Evolutionary conservation across 2,797 vertebrate species (phyloP).

Genomic region (Alfaro cultratus): DNA sequence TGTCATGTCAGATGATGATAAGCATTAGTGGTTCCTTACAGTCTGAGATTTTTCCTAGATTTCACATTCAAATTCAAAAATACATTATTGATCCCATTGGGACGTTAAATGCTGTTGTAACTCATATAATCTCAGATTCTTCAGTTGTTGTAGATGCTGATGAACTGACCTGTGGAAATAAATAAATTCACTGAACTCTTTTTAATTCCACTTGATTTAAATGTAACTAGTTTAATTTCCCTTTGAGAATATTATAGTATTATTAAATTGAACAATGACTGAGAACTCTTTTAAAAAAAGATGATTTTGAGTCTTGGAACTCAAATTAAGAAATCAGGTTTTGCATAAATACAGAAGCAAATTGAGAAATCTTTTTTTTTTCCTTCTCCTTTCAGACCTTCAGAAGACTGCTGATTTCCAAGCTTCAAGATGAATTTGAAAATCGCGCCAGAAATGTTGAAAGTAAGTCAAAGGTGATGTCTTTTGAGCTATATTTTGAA

Average conservation of each 20-base stretch:
- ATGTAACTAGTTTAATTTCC: too few relatives aligned
- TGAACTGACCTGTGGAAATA: neutral
- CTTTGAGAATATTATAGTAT: too few relatives aligned
- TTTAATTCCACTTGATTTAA: neutral
- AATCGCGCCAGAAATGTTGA: conserved; percentile 99
- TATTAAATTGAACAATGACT: neutral
- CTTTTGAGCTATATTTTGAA: too few relatives aligned
- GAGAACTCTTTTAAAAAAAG: neutral
- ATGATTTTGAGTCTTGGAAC: neutral
- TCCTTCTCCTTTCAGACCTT: conserved; percentile 85
- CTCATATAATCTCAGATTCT: too few relatives aligned
- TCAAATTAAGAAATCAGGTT: neutral
- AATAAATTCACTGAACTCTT: neutral
- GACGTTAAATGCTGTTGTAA: too few relatives aligned
- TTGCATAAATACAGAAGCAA: neutral
- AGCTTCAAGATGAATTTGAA: conserved; percentile 99
- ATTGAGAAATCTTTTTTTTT: neutral
- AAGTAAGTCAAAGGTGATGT: conserved; percentile 78
- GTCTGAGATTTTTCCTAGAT: neutral
- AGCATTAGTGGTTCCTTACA: neutral
- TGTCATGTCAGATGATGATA: neutral
- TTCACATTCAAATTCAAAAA: neutral
- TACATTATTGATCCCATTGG: too few relatives aligned
- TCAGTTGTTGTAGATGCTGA: too few relatives aligned
- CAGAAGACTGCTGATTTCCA: conserved; percentile 99